These are phyloP conservation scores for Scelioninae gen. 2 DNA, from an alignment of 2,888 invertebrate species.

Conservation along the genomic window DNA sequence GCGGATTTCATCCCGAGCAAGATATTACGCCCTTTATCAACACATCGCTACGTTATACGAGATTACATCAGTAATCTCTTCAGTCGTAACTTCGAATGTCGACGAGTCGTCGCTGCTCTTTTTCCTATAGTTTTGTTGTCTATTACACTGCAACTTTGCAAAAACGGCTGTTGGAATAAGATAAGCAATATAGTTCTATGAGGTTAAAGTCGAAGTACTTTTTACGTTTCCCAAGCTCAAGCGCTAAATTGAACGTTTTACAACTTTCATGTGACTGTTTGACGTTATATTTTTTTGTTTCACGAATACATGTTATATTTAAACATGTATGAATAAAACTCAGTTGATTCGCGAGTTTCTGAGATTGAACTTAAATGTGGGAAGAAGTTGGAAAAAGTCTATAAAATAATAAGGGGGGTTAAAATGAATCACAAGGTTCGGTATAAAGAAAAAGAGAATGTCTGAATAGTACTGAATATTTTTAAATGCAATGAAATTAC, in stretches of 20 bases:
- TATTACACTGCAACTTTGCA: slow-evolving; percentile 54
- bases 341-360: too few species aligned
- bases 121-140: slow-evolving; percentile 53
- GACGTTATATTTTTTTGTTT: slow-evolving; percentile 24
- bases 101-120: slow-evolving; percentile 50
- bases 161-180: slow-evolving; percentile 56
- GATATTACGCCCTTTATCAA: slow-evolving; percentile 54
- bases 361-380: too few species aligned
- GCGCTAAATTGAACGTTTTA: slow-evolving; percentile 40
- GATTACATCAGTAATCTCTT: slow-evolving; percentile 64
- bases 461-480: too few species aligned
- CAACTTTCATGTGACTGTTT: slow-evolving; percentile 19
- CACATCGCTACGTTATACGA: slow-evolving; percentile 52
- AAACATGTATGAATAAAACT: too few species aligned
- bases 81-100: slow-evolving; percentile 60
- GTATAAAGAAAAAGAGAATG: too few species aligned
- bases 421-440: too few species aligned
- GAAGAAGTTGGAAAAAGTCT: too few species aligned
- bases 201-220: slow-evolving; percentile 53
- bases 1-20: slow-evolving; percentile 45
- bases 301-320: too few species aligned
- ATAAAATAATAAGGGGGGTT: too few species aligned
- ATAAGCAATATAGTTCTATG: slow-evolving; percentile 54
- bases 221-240: slow-evolving; percentile 48
- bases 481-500: too few species aligned